Conservation (phyloP, 2,888 invertebrate species). For the Oscheius sp. region DNA sequence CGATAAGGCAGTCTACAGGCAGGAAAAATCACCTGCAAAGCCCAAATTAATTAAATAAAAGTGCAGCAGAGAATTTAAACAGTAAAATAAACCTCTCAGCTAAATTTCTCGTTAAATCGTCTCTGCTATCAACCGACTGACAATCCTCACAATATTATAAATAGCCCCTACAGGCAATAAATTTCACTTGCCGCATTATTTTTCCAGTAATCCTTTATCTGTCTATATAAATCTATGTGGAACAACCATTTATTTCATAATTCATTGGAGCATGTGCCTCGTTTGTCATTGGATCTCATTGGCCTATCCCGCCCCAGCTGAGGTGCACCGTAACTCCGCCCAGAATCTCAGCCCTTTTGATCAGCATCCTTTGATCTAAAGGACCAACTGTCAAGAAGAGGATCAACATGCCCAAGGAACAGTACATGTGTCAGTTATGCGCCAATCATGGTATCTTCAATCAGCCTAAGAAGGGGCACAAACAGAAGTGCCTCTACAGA, state of each 20-base stretch:
- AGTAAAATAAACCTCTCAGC: too few relatives aligned
- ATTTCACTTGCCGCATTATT: constrained; percentile 24
- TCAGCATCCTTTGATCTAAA: not conserved
- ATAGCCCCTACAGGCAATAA: constrained; percentile 6
- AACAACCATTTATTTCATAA: constrained; percentile 25
- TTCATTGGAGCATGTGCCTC: constrained; percentile 23
- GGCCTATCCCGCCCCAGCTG: constrained; percentile 23
- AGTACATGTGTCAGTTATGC: constrained; percentile 73
- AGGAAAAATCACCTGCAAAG: not conserved
- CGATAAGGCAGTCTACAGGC: too few relatives aligned
- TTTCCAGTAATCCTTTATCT: constrained; percentile 23
- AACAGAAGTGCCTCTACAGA: constrained; percentile 70
- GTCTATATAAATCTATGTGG: constrained; percentile 24
- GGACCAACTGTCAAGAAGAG: not conserved
- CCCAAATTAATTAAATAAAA: too few relatives aligned
- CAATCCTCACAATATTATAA: not conserved
- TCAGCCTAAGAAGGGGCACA: constrained; percentile 73
- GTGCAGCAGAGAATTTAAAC: too few relatives aligned
- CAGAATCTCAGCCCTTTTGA: constrained; percentile 13
- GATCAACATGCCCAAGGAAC: constrained; percentile 70
- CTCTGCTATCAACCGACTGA: not conserved
- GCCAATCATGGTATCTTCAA: constrained; percentile 72
- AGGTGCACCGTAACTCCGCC: constrained; percentile 35
- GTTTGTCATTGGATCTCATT: constrained; percentile 30
- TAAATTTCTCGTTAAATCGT: not conserved